phyloP scores from a whole-genome alignment of 1,140 invertebrate species.

The Caenorhabditis inopinata region DNA sequence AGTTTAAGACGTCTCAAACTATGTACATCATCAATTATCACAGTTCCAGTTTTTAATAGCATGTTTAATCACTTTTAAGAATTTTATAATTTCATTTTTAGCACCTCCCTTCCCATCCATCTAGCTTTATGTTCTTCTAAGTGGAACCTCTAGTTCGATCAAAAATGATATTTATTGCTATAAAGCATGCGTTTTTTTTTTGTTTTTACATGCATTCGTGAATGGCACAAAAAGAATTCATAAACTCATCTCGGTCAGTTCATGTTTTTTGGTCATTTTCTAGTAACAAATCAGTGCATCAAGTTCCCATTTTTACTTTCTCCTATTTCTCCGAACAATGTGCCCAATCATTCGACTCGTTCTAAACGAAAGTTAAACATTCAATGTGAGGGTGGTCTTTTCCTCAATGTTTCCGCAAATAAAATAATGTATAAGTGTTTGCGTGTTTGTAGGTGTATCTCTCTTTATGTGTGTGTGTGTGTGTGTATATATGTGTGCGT shows the following conservation, averaged over 20 bases:
- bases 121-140: too few species aligned
- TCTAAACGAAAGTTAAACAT: slow-evolving; percentile 28
- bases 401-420: slow-evolving; percentile 28
- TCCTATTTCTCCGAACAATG: neutral
- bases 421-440: slow-evolving; percentile 19
- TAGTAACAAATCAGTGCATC: neutral
- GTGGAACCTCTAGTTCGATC: too few species aligned
- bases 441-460: slow-evolving; percentile 23
- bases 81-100: too few species aligned
- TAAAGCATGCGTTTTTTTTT: too few species aligned
- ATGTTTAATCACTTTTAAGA: too few species aligned
- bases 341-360: neutral
- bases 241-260: neutral
- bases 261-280: neutral
- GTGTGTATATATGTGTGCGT: neutral
- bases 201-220: too few species aligned
- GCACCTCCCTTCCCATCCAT: too few species aligned
- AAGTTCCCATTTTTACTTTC: neutral
- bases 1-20: too few species aligned
- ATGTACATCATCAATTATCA: too few species aligned
- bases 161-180: too few species aligned
- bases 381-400: neutral
- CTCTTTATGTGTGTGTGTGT: slow-evolving; percentile 20
- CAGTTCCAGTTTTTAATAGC: too few species aligned
- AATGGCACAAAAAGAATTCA: too few species aligned